Base-by-base conservation (phyloP, 2,797 vertebrate genomes). In the Florisuga fusca region DNA sequence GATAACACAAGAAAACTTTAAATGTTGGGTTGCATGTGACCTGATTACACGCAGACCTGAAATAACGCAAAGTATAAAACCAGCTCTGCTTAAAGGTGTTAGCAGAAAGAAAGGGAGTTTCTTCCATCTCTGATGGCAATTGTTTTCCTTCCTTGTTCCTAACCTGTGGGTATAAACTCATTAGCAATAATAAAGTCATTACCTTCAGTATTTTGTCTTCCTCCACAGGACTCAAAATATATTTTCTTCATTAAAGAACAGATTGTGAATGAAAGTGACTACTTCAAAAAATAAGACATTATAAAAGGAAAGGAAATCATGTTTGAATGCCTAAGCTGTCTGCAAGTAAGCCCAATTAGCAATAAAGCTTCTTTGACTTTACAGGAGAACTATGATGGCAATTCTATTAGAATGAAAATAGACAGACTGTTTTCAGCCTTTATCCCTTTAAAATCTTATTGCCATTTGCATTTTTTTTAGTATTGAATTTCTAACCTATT, bases 381-480 rank as follows among this genome's bases (percentile, higher is more conserved):
- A 95, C 45, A 58, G 58, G 75, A 82, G 92, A 86, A 61, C 45
- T 84, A 71, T 80, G 53, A 68, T 27, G 46, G 80, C 72, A 89
- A 90, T 45, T 59, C 80, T 72, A 36, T 95, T 90, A 84, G 90
- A 94, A 93, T 76, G 55, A 73, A 84, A 90, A 84, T 67, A 82
- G 43, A 50, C 62, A 81, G 69, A 45, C 63, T 88, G 53, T 95
- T 95, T 92, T 85, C 84, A 91, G 33, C 23, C 78, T 94, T 95
- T 75, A 94, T 86, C n/a, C 83, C 51, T 94, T 92, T 67, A 87
- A 94, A 95, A 95, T 79, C 82, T 91, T 91, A 85, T 16, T n/a
- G 25, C 15, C 34, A 62, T 85, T 88, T 96, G 41, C 46, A 45
- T 73, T 91, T 84, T 75, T 94, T 89, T 86, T 58, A 20, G 78